Base-by-base conservation (phyloP, 2,113 vertebrate genomes). In the Stomatorhinus ivindoensis region DNA sequence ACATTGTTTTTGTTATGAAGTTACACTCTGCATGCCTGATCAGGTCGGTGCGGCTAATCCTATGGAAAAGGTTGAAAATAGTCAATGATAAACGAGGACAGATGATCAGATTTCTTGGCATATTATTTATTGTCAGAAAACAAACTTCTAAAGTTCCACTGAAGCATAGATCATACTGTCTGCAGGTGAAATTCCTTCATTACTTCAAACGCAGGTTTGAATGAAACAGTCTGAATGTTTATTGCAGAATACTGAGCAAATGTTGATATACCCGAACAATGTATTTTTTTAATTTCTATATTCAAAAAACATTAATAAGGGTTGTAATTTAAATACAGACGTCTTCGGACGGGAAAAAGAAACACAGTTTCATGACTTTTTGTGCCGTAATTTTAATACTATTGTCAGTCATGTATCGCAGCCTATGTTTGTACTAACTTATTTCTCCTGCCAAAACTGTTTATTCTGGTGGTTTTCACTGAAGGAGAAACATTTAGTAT, bases 41-140 rank as follows among this genome's bases (percentile, higher is more conserved):
- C 82, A 47, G 44, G 21, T n/a, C 11, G 42, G 1, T 17, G 7
- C 7, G 21, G 44, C 42, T 47, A 47, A 84, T 47, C 82, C 82
- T 84, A 21, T 24, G 42, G 21, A 47, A 84, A 84, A 47, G 76
- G 44, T 19, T 50, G 48, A 53, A 86, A 47, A 15, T 55, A 53
- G 27, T 55, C 85, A 87, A 47, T 87, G 50, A 87, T 87, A 87
- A 51, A 53, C 4, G 47, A 53, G 11, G 48, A 55, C 27, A 55
- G 27, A 21, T 87, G 42, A 84, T 46, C 82, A 84, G 82, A 84
- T 47, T 46, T 24, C 82, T n/a, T 46, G 17, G 44, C 44, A n/a
- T 84, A 46, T 84, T 84, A 84, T 84, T 84, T 84, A 84, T 84
- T 84, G 82, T 46, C 42, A 24, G 39, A 46, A 84, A 47, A 84